Percentiles rank a stretch among this genome's conserved stretches.
Evolutionary conservation across 2,888 invertebrate species (phyloP).

Genomic region (Acleris literana): DNA sequence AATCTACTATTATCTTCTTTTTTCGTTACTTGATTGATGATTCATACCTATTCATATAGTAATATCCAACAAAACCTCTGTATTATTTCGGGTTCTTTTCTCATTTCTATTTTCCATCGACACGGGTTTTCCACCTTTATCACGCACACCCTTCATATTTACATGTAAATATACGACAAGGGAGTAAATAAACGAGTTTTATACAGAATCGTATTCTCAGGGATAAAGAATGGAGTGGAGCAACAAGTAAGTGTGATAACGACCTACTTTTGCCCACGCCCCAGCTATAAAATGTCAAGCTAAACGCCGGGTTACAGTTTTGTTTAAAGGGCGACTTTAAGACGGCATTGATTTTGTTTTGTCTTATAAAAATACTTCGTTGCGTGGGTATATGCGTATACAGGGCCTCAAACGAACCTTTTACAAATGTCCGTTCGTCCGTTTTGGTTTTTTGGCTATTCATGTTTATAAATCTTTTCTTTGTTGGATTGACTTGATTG

Average conservation of each 20-base stretch:
- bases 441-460: no score
- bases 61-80: conserved; percentile 14
- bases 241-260: conserved; percentile 41
- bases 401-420: no score
- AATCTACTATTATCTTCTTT: no score
- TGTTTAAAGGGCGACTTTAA: conserved; percentile 6
- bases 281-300: conserved; percentile 47
- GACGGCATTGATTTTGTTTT: no score
- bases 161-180: conserved; percentile 33
- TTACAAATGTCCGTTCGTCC: no score
- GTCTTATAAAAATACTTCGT: no score
- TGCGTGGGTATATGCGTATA: no score
- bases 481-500: no score
- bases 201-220: conserved; percentile 22
- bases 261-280: conserved; percentile 52
- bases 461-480: no score
- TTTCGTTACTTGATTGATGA: background rate
- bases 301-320: conserved; percentile 26
- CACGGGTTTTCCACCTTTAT: conserved; percentile 25
- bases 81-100: conserved; percentile 6
- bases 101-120: conserved; percentile 21
- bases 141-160: conserved; percentile 27
- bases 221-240: conserved; percentile 34
- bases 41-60: conserved; percentile 7
- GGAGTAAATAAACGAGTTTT: conserved; percentile 29